Conservation (phyloP, 2,888 invertebrate species). For the Rhagonycha lutea region DNA sequence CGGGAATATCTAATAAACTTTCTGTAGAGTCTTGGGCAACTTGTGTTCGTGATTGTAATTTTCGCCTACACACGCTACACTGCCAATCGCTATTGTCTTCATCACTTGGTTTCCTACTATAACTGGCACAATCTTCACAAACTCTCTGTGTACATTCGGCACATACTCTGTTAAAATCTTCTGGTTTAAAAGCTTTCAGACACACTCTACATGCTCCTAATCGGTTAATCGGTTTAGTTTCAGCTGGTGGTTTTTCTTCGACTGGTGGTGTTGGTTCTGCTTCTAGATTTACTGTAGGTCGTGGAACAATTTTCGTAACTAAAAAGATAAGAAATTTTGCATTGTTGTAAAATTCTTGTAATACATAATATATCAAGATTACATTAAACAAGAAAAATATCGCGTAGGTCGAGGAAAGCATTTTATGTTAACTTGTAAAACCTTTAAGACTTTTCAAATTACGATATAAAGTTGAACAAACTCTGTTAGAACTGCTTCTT, state of each 20-base stretch:
- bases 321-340: conserved; percentile 38
- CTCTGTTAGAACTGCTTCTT: neutral
- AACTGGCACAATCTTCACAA: conserved; percentile 92
- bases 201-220: conserved; percentile 82
- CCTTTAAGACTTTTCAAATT: neutral
- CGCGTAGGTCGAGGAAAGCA: too few species aligned
- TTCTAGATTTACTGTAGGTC: conserved; percentile 63
- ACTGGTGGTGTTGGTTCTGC: conserved; percentile 52
- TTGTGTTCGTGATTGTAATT: conserved; percentile 76
- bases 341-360: neutral
- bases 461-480: neutral
- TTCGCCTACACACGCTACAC: conserved; percentile 83
- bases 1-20: conserved; percentile 78
- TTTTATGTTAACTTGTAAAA: neutral
- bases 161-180: conserved; percentile 86
- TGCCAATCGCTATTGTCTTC: conserved; percentile 87
- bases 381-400: neutral
- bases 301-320: conserved; percentile 75
- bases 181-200: conserved; percentile 85
- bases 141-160: conserved; percentile 89
- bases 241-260: conserved; percentile 54
- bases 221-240: conserved; percentile 74
- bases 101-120: conserved; percentile 76
- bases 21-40: conserved; percentile 84
- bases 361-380: neutral